These are phyloP conservation scores for Drosophila leonis DNA, from an alignment of 2,888 invertebrate species.

Conservation along the genomic window DNA sequence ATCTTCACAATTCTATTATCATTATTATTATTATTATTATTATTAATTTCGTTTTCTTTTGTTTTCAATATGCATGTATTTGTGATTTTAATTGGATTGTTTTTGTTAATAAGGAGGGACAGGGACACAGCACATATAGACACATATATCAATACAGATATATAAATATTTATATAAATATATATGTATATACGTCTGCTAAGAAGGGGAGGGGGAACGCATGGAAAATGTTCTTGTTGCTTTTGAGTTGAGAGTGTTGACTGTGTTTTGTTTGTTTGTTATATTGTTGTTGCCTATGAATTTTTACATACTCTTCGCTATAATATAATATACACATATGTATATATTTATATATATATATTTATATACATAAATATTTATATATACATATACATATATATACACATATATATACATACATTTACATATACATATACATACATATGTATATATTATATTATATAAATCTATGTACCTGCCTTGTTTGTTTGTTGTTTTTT, in stretches of 20 bases:
- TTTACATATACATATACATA: conserved; percentile 38
- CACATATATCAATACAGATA: no score
- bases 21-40: conserved; percentile 24
- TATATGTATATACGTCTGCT: conserved; percentile 9
- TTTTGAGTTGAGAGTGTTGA: conserved; percentile 55
- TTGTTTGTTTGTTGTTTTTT: no score
- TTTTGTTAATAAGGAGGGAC: conserved; percentile 32
- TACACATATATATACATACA: conserved; percentile 23
- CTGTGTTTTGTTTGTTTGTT: conserved; percentile 29
- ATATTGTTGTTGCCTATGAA: conserved; percentile 55
- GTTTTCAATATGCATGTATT: conserved; percentile 53
- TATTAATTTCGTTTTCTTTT: conserved; percentile 32
- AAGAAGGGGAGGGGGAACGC: conserved; percentile 31
- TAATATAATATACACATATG: conserved; percentile 62
- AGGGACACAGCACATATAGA: conserved; percentile 5
- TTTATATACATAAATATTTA: conserved; percentile 48
- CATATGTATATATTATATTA: conserved; percentile 52
- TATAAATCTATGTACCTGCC: conserved; percentile 60
- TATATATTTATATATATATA: conserved; percentile 39
- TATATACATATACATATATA: conserved; percentile 54
- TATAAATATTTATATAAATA: background rate
- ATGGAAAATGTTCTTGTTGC: conserved; percentile 56
- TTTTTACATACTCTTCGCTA: conserved; percentile 66
- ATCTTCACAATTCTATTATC: conserved; percentile 65
- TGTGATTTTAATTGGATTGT: conserved; percentile 41